These are phyloP conservation scores for Bolinopsis microptera DNA, from an alignment of 37 sponge, comb jelly and placozoan genomes.

Conservation along the genomic window DNA sequence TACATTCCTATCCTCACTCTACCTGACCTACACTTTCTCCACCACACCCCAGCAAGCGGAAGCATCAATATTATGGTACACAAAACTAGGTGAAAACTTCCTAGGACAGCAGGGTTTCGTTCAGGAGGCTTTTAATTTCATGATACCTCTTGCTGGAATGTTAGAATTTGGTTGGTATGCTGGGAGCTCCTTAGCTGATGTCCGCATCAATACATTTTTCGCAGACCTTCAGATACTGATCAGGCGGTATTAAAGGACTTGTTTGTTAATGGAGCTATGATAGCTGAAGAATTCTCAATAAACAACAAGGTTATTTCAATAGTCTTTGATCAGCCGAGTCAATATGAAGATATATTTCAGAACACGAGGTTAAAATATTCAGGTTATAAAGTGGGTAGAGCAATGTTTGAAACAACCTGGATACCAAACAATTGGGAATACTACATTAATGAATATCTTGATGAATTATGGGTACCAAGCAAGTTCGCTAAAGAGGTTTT, in stretches of 20 bases:
- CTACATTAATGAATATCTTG: not conserved
- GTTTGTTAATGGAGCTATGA: not conserved
- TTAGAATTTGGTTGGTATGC: not conserved
- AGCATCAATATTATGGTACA: not conserved
- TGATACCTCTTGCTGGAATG: not conserved
- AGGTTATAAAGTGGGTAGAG: slow-evolving; percentile 15
- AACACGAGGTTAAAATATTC: not conserved
- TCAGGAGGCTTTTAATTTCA: not conserved
- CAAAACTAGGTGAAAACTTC: not conserved
- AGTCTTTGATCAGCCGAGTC: slow-evolving; percentile 14
- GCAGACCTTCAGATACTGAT: not conserved
- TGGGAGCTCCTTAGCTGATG: not conserved
- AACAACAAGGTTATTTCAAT: not conserved
- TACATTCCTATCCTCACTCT: too few relatives aligned
- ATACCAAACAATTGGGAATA: not conserved
- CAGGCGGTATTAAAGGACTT: not conserved
- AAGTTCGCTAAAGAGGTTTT: not conserved
- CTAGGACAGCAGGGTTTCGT: not conserved
- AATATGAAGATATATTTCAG: not conserved
- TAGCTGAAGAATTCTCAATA: not conserved
- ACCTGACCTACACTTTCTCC: not conserved
- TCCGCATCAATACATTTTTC: not conserved
- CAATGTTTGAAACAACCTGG: slow-evolving; percentile 53
- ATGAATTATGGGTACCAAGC: slow-evolving; percentile 56
- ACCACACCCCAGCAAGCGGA: not conserved